Evolutionary conservation across 1,140 invertebrate genomes (phyloP).

Genomic region (Caenorhabditis remanei): DNA sequence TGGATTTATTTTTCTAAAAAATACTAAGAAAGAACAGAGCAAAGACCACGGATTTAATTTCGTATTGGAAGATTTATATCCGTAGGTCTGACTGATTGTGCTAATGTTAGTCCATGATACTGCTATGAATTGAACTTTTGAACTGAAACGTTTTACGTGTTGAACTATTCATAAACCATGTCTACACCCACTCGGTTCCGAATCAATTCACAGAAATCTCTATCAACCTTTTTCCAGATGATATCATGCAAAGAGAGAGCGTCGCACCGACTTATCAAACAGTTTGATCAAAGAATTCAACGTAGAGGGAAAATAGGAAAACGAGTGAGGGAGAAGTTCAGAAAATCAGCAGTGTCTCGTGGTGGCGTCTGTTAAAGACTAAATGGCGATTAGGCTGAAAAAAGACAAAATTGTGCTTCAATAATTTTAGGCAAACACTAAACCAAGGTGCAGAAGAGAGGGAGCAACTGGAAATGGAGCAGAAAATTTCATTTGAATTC

Average conservation of each 20-base stretch:
- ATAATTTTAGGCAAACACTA: too few relatives aligned
- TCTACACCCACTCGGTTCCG: not conserved
- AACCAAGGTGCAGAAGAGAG: too few relatives aligned
- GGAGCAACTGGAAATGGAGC: too few relatives aligned
- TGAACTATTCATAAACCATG: not conserved
- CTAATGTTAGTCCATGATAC: too few relatives aligned
- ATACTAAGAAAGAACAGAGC: not conserved
- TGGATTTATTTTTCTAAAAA: not conserved
- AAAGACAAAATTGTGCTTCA: not conserved
- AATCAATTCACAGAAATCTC: constrained; percentile 12
- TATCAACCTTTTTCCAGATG: not conserved
- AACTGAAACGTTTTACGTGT: not conserved
- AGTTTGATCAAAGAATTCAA: constrained; percentile 14
- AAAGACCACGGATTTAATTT: not conserved
- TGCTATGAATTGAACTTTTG: not conserved
- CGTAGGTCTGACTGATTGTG: too few relatives aligned
- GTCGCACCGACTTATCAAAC: not conserved
- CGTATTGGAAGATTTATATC: too few relatives aligned
- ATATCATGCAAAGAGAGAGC: constrained; percentile 18
- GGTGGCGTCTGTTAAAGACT: not conserved
- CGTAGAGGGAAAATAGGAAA: not conserved
- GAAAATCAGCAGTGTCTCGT: constrained; percentile 13
- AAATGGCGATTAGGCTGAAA: not conserved
- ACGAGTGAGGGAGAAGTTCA: not conserved
- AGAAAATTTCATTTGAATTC: too few relatives aligned